A percentile compares a stretch with the other conserved stretches of the same genome.
phyloP scores from a whole-genome alignment of 2,113 vertebrate species.

The Centropus unirufus region DNA sequence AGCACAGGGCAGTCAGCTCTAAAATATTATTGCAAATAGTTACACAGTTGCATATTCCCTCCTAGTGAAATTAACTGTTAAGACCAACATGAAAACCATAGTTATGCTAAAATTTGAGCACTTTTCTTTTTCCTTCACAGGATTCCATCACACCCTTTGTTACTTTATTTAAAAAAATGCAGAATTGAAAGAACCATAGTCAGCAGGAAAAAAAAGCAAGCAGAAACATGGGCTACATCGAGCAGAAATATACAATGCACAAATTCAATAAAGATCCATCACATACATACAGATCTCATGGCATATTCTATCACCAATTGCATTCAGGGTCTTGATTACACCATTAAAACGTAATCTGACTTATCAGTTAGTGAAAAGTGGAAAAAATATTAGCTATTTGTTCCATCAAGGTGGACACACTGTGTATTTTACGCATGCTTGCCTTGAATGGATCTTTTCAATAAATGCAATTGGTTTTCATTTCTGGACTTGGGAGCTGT shows the following conservation, averaged over 20 bases:
- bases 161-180: neutral
- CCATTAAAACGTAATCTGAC: constrained; percentile 5
- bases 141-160: neutral
- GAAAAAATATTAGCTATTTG: neutral
- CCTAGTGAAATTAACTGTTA: neutral
- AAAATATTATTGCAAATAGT: neutral
- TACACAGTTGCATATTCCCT: neutral
- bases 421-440: neutral
- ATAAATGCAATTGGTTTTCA: neutral
- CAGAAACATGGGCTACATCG: neutral
- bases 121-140: neutral
- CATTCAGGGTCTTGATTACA: neutral
- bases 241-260: neutral
- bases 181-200: neutral
- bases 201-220: neutral
- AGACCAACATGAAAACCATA: neutral
- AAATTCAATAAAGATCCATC: neutral
- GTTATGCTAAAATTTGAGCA: neutral
- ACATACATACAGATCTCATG: neutral
- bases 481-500: neutral
- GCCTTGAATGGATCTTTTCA: neutral
- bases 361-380: neutral
- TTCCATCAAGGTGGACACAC: neutral
- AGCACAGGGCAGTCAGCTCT: neutral
- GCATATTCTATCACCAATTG: neutral